Evolutionary conservation across 2,113 vertebrate genomes (phyloP).

Genomic region (Chamaetylas fuelleborni): DNA sequence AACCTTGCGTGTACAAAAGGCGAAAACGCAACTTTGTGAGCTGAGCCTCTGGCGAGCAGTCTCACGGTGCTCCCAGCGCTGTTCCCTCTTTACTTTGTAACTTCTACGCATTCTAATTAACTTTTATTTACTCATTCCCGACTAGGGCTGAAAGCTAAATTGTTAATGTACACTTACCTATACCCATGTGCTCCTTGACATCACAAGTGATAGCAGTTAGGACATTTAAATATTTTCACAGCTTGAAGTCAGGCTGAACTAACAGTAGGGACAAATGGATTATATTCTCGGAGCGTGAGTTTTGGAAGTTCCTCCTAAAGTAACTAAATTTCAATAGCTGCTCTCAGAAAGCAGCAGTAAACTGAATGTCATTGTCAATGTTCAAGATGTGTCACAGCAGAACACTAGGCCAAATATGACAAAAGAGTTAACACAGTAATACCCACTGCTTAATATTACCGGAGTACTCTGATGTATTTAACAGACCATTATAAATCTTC

Average conservation of each 20-base stretch:
- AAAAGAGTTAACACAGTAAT: neutral
- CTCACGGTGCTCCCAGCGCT: too few relatives aligned
- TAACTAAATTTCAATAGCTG: neutral
- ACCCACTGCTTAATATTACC: neutral
- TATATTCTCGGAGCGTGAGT: fast-evolving
- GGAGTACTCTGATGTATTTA: neutral
- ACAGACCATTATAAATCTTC: neutral
- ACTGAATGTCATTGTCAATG: neutral
- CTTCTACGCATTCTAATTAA: too few relatives aligned
- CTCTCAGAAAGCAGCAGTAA: neutral
- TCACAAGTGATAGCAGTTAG: fast-evolving
- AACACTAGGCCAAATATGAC: neutral
- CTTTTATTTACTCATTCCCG: too few relatives aligned
- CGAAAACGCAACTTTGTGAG: too few relatives aligned
- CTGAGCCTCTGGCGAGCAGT: too few relatives aligned
- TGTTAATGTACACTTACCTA: neutral
- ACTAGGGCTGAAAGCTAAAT: neutral
- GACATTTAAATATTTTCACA: neutral
- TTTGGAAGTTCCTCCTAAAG: neutral
- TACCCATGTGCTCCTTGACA: neutral
- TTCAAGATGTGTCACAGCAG: neutral
- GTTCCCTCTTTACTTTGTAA: too few relatives aligned
- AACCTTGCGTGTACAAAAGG: too few relatives aligned
- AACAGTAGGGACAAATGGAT: neutral
- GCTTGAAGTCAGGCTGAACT: neutral